Conservation (phyloP, 2,113 vertebrate species). For the Cyphomyrus discorhynchus region DNA sequence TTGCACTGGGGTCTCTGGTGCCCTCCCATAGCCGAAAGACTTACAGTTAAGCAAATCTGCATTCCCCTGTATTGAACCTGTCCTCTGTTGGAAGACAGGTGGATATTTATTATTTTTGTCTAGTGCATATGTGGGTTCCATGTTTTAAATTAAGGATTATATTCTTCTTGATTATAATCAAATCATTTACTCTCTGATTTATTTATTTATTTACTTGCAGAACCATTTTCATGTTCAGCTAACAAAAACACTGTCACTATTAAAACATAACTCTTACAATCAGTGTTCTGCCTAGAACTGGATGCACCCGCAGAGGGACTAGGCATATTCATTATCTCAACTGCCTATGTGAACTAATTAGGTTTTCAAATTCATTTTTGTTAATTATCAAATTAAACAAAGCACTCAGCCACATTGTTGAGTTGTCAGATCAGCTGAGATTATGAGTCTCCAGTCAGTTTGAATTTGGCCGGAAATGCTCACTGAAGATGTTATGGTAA, state of each 20-base stretch:
- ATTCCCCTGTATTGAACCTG: neutral
- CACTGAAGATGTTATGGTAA: neutral
- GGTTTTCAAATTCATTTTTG: neutral
- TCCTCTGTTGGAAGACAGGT: neutral
- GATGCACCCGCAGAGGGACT: neutral
- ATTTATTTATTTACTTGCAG: neutral
- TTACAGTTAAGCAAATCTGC: neutral
- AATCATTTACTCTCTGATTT: neutral
- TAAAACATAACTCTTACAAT: neutral
- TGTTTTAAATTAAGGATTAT: neutral
- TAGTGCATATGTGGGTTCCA: neutral
- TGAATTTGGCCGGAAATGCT: neutral
- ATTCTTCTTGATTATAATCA: neutral
- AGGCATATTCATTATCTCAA: neutral
- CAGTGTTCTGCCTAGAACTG: neutral
- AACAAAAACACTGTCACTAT: neutral
- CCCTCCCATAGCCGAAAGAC: too few species aligned
- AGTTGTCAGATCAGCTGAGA: neutral
- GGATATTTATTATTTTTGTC: neutral
- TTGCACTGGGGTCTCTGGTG: too few species aligned
- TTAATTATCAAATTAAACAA: conserved; percentile 6
- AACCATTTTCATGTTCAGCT: neutral
- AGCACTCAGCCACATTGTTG: neutral
- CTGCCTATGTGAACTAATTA: neutral
- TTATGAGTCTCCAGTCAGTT: neutral